These are phyloP conservation scores for human DNA, from an alignment of 2,113 vertebrate species.

Conservation along the genomic window DNA sequence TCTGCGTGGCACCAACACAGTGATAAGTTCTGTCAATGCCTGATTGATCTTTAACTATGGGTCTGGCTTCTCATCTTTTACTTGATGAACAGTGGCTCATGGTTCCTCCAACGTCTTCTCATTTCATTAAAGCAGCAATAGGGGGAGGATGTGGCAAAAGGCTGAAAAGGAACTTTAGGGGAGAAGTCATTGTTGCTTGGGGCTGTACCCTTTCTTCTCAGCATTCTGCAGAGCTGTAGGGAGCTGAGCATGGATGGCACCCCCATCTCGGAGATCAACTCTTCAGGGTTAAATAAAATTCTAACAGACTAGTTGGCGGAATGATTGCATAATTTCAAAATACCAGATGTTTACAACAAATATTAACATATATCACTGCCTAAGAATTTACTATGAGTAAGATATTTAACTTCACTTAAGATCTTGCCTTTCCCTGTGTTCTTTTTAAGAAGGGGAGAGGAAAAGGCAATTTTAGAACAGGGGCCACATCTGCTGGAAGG, in stretches of 20 bases:
- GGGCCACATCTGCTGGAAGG: not conserved
- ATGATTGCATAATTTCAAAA: not conserved
- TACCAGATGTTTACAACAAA: not conserved
- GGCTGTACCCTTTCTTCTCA: not conserved
- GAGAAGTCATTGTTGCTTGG: not conserved
- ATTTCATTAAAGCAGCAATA: not conserved
- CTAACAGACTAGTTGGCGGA: not conserved
- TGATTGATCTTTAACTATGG: not conserved
- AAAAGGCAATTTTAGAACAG: not conserved
- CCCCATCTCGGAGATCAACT: too few relatives aligned
- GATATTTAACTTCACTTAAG: not conserved
- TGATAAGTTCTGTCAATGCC: not conserved
- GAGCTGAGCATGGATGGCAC: accelerated
- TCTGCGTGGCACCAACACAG: not conserved
- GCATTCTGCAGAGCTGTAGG: not conserved
- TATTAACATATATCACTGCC: not conserved
- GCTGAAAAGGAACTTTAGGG: too few relatives aligned
- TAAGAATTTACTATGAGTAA: not conserved
- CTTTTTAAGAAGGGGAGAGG: not conserved
- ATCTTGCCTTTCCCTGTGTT: not conserved
- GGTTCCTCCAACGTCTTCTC: not conserved
- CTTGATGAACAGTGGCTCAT: not conserved
- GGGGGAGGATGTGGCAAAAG: not conserved
- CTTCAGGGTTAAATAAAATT: not conserved
- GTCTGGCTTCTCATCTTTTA: not conserved